phyloP scores from a whole-genome alignment of 2,888 invertebrate species.

The Pseudeuparius sepicola region DNA sequence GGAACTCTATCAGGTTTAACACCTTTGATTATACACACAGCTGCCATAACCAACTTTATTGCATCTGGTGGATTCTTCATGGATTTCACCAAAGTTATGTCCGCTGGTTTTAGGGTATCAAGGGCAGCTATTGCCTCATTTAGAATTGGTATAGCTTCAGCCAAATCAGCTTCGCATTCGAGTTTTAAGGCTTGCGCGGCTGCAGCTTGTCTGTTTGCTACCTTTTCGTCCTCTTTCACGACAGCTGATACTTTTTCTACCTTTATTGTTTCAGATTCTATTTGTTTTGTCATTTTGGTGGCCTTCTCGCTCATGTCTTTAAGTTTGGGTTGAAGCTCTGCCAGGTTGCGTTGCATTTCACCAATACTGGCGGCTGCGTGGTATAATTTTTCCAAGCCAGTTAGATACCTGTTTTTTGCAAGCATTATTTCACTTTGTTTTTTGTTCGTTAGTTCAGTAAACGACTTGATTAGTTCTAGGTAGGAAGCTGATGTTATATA shows the following conservation, averaged over 20 bases:
- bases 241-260: constrained; percentile 70
- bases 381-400: constrained; percentile 57
- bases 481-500: constrained; percentile 83
- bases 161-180: constrained; percentile 90
- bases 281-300: constrained; percentile 63
- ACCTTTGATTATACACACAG: constrained; percentile 82
- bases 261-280: constrained; percentile 62
- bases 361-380: constrained; percentile 68
- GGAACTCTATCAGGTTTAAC: constrained; percentile 66
- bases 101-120: constrained; percentile 74
- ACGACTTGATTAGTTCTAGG: constrained; percentile 68
- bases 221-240: constrained; percentile 78
- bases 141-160: constrained; percentile 74
- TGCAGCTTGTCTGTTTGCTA: constrained; percentile 80
- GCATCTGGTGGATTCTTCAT: constrained; percentile 82
- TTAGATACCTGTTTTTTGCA: constrained; percentile 52
- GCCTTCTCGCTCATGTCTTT: constrained; percentile 63
- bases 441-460: constrained; percentile 57
- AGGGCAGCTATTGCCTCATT: constrained; percentile 67
- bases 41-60: constrained; percentile 77
- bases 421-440: constrained; percentile 65
- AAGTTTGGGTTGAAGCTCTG: constrained; percentile 63
- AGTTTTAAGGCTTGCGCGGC: constrained; percentile 72
- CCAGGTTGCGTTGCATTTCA: constrained; percentile 67
- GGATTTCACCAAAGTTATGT: constrained; percentile 68